Evolutionary conservation across 2,888 invertebrate genomes (phyloP).

Genomic region (Ectemnius continuus): DNA sequence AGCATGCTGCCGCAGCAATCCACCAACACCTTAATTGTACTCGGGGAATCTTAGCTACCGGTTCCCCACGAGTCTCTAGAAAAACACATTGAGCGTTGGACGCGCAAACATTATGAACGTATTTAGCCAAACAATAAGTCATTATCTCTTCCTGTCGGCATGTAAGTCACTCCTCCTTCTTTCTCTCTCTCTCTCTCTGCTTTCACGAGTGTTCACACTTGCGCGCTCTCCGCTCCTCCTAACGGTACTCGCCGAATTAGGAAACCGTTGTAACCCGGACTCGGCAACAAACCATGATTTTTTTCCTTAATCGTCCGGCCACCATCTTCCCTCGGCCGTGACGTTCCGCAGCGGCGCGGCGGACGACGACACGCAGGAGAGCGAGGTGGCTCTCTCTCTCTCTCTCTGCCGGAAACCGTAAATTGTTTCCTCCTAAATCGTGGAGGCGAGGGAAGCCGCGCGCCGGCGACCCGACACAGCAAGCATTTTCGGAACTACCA

Average conservation of each 20-base stretch:
- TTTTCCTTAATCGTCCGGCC: slow-evolving; percentile 48
- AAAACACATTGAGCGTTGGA: not conserved
- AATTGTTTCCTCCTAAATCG: slow-evolving; percentile 70
- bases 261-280: slow-evolving; percentile 34
- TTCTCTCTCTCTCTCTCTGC: slow-evolving; percentile 12
- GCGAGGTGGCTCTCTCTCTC: not conserved
- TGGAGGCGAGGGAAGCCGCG: slow-evolving; percentile 48
- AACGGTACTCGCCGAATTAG: slow-evolving; percentile 53
- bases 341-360: slow-evolving; percentile 34
- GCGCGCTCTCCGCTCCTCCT: slow-evolving; percentile 15
- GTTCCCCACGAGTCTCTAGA: too few relatives aligned
- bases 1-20: too few relatives aligned
- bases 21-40: too few relatives aligned
- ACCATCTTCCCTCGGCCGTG: slow-evolving; percentile 29
- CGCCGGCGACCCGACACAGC: slow-evolving; percentile 32
- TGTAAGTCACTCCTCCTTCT: too few relatives aligned
- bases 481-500: slow-evolving; percentile 9
- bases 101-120: slow-evolving; percentile 8
- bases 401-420: slow-evolving; percentile 62
- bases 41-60: too few relatives aligned
- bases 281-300: slow-evolving; percentile 35
- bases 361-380: slow-evolving; percentile 47
- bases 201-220: slow-evolving; percentile 16
- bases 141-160: slow-evolving; percentile 11
- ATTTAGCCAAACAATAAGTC: slow-evolving; percentile 20